Base-by-base conservation (phyloP, 2,113 vertebrate genomes). In the Rhizomys pruinosus region DNA sequence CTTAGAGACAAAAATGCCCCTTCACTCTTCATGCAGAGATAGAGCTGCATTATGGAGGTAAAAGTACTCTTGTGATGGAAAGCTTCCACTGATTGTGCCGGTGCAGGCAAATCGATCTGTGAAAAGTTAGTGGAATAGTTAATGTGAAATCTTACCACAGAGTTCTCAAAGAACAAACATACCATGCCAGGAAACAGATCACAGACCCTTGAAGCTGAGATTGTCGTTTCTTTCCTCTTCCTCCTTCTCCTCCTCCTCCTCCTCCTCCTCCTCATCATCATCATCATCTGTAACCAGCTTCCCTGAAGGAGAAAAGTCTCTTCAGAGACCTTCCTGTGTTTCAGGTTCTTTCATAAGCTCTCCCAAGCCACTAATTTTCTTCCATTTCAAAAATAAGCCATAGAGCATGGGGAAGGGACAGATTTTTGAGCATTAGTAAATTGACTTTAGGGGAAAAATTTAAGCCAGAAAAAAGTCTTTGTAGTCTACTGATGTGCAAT, bases 301-400 rank as follows among this genome's bases (percentile, higher is more conserved):
- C 71, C 84, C 76, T 89, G 72, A 95, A 94, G 73, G 82, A 94
- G 82, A 94, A 93, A 79, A 89, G 52, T 68, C 55, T 72, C 84
- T 90, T 94, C 69, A 63, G 91, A 93, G 91, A 94, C 47, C 44
- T 88, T 95, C 93, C 64, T 93, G 34, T 88, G 88, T 80, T 95
- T 93, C 44, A 84, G 42, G 64, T 87, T 89, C 88, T 95, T 96
- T 94, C 69, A 86, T 90, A 95, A 96, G 8, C 82, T 95, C 59
- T 72, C 85, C 74, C 42, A 95, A 79, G 39, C 59, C 32, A 91
- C 61, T 91, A 90, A 93, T 92, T 95, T 96, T 78, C 87, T 95
- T 96, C 71, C 66, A 69, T 61, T 84, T 95, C 22, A 90, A 97
- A 84, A 86, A 77, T 69, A 96, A 93, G 78, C 7, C 16, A 0